Conservation (phyloP, 2,888 invertebrate species). For the Serrognathus titanus region DNA sequence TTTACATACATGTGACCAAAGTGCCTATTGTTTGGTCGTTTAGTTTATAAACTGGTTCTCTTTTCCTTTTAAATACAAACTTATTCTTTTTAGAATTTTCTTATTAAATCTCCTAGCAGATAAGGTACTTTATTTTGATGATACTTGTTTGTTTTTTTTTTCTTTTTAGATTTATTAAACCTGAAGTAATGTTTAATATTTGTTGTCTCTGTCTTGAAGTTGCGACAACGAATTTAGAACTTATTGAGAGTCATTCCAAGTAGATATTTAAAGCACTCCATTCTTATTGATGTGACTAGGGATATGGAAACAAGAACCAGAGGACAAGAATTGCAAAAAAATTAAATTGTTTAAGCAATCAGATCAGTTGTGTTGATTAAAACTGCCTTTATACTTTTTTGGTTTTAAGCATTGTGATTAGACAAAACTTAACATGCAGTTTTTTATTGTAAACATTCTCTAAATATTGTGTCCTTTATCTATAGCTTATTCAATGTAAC, state of each 20-base stretch:
- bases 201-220: background rate
- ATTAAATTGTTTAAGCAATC: no score
- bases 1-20: conserved; percentile 38
- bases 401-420: no score
- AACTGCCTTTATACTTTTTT: no score
- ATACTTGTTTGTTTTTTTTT: conserved; percentile 1
- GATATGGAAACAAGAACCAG: background rate
- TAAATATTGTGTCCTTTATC: no score
- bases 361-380: no score
- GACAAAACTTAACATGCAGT: no score
- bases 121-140: conserved; percentile 4
- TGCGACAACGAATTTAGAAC: background rate
- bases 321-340: no score
- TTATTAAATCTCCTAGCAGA: background rate
- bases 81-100: no score
- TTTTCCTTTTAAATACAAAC: conserved; percentile 13
- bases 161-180: background rate
- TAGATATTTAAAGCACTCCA: background rate
- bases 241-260: background rate
- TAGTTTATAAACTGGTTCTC: conserved; percentile 26
- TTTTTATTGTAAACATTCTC: no score
- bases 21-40: conserved; percentile 44
- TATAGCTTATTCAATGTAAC: no score
- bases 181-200: background rate
- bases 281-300: conserved; percentile 2